Base-by-base conservation (phyloP, 2,888 invertebrate genomes). In the Platycheirus rosarum region DNA sequence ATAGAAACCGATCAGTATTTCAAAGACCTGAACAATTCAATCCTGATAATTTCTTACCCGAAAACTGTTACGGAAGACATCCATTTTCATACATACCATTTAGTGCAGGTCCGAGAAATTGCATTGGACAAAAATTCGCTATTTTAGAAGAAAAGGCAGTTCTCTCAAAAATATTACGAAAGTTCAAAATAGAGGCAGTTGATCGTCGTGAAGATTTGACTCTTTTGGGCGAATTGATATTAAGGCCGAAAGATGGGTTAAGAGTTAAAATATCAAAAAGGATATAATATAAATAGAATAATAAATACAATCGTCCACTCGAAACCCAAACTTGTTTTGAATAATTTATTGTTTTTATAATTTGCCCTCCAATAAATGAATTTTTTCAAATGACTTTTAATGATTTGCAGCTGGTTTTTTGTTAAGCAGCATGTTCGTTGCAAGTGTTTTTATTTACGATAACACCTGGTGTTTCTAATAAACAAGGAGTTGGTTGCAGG, bases 11-110 rank as follows among this genome's bases (percentile, higher is more conserved):
- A 0, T 91, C 93, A 23, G 89, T 92, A 37, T 96, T 93, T 89
- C 92, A 93, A 1, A 92, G 95, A 84, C 94, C 96, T 0, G 91
- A 93, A 49, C 91, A 90, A 78, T 95, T 94, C 87, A 93, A 94
- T 86, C 95, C 95, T 0, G 94, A 95, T 60, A 91, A 95, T 86
- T 95, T 95, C 88, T 88, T 94, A 75, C 93, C 93, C 0, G 94
- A 95, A 86, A 92, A 93, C 86, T 90, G 91, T 69, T 86, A 88
- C 9, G 91, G 91, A 0, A 91, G 94, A 49, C 94, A 95, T 89
- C 93, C 93, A 0, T 94, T 92, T 77, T 92, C 93, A 1, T 95
- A 93, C 85, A 92, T 94, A 79, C 94, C 94, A 0, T 94, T 94
- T 85, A 94, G 94, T 86, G 94, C 94, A 8, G 94, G 94, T 2